These are phyloP conservation scores for Trichosurus vulpecula DNA, from an alignment of 2,797 vertebrate genomes.

Conservation along the genomic window DNA sequence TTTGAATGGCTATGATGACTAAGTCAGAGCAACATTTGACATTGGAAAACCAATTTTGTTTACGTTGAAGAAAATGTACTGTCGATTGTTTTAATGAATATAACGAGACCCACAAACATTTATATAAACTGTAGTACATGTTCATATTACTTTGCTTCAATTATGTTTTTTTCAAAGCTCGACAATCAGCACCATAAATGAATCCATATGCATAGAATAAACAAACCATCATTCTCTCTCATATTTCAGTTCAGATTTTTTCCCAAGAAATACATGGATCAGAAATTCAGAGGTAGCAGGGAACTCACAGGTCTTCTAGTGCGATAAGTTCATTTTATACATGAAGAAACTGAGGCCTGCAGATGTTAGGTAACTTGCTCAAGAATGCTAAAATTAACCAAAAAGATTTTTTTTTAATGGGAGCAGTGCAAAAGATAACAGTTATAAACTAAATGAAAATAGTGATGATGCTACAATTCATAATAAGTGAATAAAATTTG, in stretches of 20 bases:
- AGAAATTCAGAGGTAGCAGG: background rate
- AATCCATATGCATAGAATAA: constrained; percentile 49
- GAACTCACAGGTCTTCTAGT: background rate
- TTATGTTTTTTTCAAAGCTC: constrained; percentile 54
- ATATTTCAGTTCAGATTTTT: constrained; percentile 28
- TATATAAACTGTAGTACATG: constrained; percentile 23
- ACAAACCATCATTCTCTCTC: constrained; percentile 2
- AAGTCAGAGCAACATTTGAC: constrained; percentile 32
- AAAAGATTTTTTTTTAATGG: background rate
- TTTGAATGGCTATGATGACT: constrained; percentile 24
- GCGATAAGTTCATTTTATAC: background rate
- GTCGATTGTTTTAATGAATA: constrained; percentile 40
- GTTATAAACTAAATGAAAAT: background rate
- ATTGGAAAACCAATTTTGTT: constrained; percentile 66
- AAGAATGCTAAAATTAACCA: constrained; percentile 21
- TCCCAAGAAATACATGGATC: background rate
- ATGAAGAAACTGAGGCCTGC: background rate
- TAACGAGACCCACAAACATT: constrained; percentile 49
- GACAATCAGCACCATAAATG: constrained; percentile 49
- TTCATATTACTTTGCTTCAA: constrained; percentile 47
- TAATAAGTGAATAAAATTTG: constrained; percentile 12
- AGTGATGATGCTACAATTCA: background rate
- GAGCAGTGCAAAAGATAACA: background rate
- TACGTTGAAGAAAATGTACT: constrained; percentile 57
- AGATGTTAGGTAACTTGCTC: background rate